A percentile compares a stretch with the other conserved stretches of the same genome.
Evolutionary conservation across 2,888 invertebrate species (phyloP).

Genomic region (Folsomia candida): DNA sequence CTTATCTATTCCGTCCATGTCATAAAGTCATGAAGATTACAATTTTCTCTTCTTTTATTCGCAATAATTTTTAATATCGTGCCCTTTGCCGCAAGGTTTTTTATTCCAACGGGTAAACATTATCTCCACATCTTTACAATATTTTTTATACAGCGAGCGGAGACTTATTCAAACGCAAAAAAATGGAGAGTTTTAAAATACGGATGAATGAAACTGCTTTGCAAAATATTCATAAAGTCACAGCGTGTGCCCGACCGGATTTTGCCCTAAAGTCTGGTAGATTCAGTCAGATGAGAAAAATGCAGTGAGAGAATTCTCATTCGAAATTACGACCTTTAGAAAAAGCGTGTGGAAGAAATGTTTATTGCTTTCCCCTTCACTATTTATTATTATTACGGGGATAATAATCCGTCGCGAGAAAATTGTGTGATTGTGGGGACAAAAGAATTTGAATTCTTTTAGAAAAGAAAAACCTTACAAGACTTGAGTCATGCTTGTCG

Average conservation of each 20-base stretch:
- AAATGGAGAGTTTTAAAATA: background rate
- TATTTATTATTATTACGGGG: background rate
- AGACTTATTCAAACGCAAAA: no score
- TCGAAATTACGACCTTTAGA: conserved; percentile 14
- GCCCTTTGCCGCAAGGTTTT: background rate
- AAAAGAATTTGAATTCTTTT: background rate
- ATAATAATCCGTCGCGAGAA: conserved; percentile 3
- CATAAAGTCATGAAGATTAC: background rate
- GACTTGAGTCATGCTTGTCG: no score
- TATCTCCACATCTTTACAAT: no score
- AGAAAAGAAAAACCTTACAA: no score
- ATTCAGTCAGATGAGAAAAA: background rate
- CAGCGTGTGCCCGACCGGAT: background rate
- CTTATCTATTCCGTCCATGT: no score
- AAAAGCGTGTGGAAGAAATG: background rate
- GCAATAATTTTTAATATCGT: background rate
- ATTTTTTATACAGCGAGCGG: no score
- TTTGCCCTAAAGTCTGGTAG: background rate
- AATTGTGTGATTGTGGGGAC: background rate
- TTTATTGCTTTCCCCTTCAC: background rate
- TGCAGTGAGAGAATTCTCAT: background rate
- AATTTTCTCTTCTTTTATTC: no score
- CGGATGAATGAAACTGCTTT: background rate
- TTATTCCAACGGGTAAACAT: no score
- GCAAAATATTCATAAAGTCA: background rate